Base-by-base conservation (phyloP, 2,888 invertebrate species). In the Cerastoderma edule region DNA sequence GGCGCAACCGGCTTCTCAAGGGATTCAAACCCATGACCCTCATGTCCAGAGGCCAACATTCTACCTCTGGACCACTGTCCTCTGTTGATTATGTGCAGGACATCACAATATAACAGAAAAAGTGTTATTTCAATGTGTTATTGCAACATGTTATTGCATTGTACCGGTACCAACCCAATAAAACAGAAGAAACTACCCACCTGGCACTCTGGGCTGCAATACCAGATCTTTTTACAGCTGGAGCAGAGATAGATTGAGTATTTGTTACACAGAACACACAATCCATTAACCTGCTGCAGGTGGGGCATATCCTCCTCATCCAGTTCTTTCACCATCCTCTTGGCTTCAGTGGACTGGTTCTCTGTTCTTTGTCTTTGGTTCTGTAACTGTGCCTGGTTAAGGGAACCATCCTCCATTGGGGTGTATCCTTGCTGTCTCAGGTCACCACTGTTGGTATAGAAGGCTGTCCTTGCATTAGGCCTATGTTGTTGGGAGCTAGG, bases 191-290 rank as follows among this genome's bases (percentile, higher is more conserved):
- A 10, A 32, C 3, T 22, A 70, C 91, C 90, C 93, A 97, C 97
- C 96, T 98, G 98, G 92, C 98, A 98, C 83, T 96, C 96, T 70
- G 97, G 94, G 91, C 97, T 97, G 94, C 98, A 98, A 93, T 98
- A 98, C 97, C 97, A 98, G n/a, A 88, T 83, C n/a, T 80, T 71
- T 27, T 87, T 84, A 71, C 89, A 89, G 66, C 78, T 85, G 22
- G 87, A 87, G 54, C 89, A 89, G 24, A 89, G 85, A 71, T 85
- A 89, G 63, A 87, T 79, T 28, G 88, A 86, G 60, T 83, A 77
- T 57, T 86, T 85, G 2, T 83, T 83, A 83, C 89, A 89, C 80
- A 88, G 73, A 1, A 83, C 73, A 67, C 89, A 89, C 64, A 66
- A 67, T 19, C 88, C 84, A 48, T 86, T 85, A n/a, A 85, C 78